These are phyloP conservation scores for Eucriotettix oculatus DNA, from an alignment of 2,888 invertebrate species.

Conservation along the genomic window DNA sequence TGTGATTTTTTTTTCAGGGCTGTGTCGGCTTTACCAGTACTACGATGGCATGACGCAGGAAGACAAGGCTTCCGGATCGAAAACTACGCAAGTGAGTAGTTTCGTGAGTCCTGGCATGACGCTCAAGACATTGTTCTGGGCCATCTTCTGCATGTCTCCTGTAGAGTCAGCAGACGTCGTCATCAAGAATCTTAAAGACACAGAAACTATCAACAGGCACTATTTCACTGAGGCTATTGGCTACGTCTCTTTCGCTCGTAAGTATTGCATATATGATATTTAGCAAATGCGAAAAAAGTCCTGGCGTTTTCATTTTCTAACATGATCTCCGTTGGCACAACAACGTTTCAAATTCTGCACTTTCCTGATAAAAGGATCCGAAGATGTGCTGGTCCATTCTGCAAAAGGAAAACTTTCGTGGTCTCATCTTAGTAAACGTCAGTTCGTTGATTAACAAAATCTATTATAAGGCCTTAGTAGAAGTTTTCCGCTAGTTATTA, in stretches of 20 bases:
- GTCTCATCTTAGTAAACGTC: no score
- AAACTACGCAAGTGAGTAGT: slow-evolving; percentile 38
- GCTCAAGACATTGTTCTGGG: slow-evolving; percentile 51
- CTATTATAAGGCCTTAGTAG: no score
- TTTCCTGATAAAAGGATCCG: no score
- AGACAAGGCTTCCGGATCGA: slow-evolving; percentile 37
- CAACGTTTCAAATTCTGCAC: no score
- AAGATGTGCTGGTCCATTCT: no score
- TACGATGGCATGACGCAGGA: slow-evolving; percentile 44
- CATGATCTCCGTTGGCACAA: no score
- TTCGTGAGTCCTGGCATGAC: slow-evolving; percentile 40
- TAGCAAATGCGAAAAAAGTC: no score
- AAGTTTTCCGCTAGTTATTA: no score
- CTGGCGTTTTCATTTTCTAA: no score
- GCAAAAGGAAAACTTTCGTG: no score
- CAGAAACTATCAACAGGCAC: slow-evolving; percentile 30
- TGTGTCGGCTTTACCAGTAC: slow-evolving; percentile 44
- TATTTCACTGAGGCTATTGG: slow-evolving; percentile 47
- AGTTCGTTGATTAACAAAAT: no score
- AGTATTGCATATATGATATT: slow-evolving; percentile 3
- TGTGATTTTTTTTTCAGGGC: slow-evolving; percentile 23
- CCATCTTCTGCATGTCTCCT: slow-evolving; percentile 48
- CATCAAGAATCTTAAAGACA: slow-evolving; percentile 37
- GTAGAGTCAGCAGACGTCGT: slow-evolving; percentile 46
- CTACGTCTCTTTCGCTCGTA: slow-evolving; percentile 44